Base-by-base conservation (phyloP, 2,797 vertebrate species). In the Dromococcyx pavoninus region DNA sequence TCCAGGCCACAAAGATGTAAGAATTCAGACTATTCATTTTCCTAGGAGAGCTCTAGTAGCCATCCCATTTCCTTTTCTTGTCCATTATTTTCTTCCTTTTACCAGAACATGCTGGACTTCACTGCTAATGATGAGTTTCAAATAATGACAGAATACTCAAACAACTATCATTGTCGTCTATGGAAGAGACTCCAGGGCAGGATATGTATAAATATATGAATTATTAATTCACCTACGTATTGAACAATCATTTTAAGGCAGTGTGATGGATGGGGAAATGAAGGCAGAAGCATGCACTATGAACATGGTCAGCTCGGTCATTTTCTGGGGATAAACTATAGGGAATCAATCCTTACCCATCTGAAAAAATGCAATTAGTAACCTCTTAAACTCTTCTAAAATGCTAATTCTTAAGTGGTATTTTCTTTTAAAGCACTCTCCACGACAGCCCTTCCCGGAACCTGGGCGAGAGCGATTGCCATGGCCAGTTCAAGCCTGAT, bases 251-350 rank as follows among this genome's bases (percentile, higher is more conserved):
- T 46, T 28, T 65, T 33, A 39, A 90, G 41, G 62, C 21, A 28
- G 21, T 13, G 23, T 67, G 44, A 74, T 8, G 25, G 25, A 50
- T 56, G 60, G 23, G 64, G n/a, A 37, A 89, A 43, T 0, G 1
- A 50, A 48, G 3, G 56, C 46, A 86, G 30, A 75, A 70, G 9
- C 0, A 0, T 11, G 12, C 1, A 0, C 9, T 62, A 10, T 24
- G 12, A 72, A 85, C 6, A 13, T 3, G 0, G 9, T 19, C 70
- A 71, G 18, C 24, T 74, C 9, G 7, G 25, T 28, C 25, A 12
- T 33, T 75, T 85, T 37, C 46, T 69, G 46, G n/a, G 78, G 17
- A 64, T n/a, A 82, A 67, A 46, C 41, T 62, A n/a, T 8, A 69
- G 21, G 32, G 6, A 83, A 33, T 28, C 4, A 0, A 46, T 86